phyloP scores from a whole-genome alignment of 2,113 vertebrate species.

The Mustela lutreola region DNA sequence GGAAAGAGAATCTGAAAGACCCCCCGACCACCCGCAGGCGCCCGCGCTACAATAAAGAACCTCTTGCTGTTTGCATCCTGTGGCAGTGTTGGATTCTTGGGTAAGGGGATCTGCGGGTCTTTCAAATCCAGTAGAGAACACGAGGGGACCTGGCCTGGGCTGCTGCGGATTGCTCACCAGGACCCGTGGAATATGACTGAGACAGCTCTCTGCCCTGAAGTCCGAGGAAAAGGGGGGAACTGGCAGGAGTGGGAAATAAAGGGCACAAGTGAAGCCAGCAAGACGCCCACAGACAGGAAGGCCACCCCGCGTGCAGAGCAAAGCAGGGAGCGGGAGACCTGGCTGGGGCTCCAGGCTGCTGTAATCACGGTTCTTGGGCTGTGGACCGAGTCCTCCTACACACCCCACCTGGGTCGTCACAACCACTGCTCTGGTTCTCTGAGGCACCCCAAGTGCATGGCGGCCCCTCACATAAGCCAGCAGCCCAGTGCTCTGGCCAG shows the following conservation, averaged over 20 bases:
- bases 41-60: too few species aligned
- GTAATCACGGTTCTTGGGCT: not conserved
- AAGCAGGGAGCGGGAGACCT: not conserved
- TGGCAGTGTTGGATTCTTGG: too few species aligned
- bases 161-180: not conserved
- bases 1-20: too few species aligned
- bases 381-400: not conserved
- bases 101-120: too few species aligned
- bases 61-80: too few species aligned
- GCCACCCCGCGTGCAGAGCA: fast-evolving
- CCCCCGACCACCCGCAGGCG: too few species aligned
- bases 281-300: not conserved
- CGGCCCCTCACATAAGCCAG: not conserved
- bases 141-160: not conserved
- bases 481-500: too few species aligned
- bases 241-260: not conserved
- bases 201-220: not conserved
- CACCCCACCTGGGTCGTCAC: not conserved
- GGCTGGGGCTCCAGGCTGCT: not conserved
- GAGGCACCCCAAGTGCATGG: not conserved
- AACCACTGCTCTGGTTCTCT: not conserved
- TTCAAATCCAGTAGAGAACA: not conserved
- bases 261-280: not conserved
- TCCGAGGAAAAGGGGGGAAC: not conserved
- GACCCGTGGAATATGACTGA: not conserved